A percentile compares a stretch with the other conserved stretches of the same genome.
Evolutionary conservation across 2,797 vertebrate genomes (phyloP).

Genomic region (Prionace glauca): DNA sequence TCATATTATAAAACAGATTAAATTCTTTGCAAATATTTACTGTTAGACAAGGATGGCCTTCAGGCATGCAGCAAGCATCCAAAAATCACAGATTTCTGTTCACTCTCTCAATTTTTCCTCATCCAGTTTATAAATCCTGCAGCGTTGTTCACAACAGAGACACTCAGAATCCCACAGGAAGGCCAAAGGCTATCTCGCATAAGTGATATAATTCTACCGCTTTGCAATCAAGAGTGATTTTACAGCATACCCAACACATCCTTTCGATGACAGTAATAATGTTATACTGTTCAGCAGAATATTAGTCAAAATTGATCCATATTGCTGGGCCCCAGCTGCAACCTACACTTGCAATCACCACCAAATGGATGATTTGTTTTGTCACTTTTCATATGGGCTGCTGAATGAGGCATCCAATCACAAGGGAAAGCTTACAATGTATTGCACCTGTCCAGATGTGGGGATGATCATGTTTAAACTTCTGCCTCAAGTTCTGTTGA

Average conservation of each 20-base stretch:
- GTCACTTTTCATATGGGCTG: neutral
- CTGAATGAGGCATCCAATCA: neutral
- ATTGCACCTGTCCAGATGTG: no score
- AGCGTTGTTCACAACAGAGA: neutral
- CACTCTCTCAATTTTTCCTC: neutral
- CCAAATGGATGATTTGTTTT: neutral
- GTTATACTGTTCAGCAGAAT: neutral
- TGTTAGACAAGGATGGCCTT: neutral
- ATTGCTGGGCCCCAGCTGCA: neutral
- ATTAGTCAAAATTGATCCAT: neutral
- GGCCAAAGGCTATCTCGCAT: neutral
- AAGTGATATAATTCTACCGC: neutral
- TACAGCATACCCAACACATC: neutral
- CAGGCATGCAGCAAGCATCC: neutral
- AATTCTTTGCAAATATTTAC: slow-evolving; percentile 30
- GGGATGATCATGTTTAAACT: no score
- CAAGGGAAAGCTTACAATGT: neutral
- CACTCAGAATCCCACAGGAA: neutral
- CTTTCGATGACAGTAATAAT: neutral
- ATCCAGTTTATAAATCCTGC: neutral
- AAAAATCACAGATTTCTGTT: neutral
- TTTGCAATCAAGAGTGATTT: slow-evolving; percentile 1
- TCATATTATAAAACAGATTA: slow-evolving; percentile 15
- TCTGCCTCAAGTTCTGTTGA: no score
- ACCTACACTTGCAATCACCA: neutral